Percentiles rank a stretch among this genome's conserved stretches.
phyloP scores from a whole-genome alignment of 2,797 vertebrate genomes.

The Dipus sagitta region DNA sequence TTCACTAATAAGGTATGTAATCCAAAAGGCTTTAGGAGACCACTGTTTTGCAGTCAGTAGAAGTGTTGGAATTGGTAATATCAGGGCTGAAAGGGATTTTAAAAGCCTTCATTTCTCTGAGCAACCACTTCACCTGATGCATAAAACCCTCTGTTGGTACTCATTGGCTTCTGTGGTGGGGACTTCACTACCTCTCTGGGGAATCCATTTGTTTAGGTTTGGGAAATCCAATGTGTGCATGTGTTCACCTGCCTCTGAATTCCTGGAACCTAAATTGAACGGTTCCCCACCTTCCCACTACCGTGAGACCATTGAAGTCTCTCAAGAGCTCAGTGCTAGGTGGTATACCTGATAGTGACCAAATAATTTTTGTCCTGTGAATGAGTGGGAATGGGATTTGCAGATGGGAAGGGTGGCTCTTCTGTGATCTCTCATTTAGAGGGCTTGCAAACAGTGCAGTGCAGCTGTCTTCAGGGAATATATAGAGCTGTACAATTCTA shows the following conservation, averaged over 20 bases:
- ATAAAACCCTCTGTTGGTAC: background rate
- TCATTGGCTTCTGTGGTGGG: background rate
- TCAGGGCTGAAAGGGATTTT: background rate
- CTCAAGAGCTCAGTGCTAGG: background rate
- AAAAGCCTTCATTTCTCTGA: background rate
- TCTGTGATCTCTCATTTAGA: background rate
- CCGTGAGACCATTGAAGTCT: background rate
- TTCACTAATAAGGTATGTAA: background rate
- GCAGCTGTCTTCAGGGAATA: background rate
- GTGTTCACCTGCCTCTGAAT: background rate
- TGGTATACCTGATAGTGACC: too few relatives aligned
- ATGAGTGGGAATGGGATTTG: background rate
- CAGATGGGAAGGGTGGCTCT: background rate
- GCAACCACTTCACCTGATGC: background rate
- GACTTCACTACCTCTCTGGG: slow-evolving; percentile 24
- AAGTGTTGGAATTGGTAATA: background rate
- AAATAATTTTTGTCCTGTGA: background rate
- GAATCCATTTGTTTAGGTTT: background rate
- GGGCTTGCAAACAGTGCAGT: background rate
- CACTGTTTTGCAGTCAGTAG: background rate
- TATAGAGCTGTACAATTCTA: background rate
- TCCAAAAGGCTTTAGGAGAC: background rate
- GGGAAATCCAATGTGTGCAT: background rate
- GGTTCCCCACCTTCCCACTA: background rate
- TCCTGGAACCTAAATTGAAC: background rate